These are phyloP conservation scores for Smutsia temminckii DNA, from an alignment of 2,797 vertebrate genomes.

Conservation along the genomic window DNA sequence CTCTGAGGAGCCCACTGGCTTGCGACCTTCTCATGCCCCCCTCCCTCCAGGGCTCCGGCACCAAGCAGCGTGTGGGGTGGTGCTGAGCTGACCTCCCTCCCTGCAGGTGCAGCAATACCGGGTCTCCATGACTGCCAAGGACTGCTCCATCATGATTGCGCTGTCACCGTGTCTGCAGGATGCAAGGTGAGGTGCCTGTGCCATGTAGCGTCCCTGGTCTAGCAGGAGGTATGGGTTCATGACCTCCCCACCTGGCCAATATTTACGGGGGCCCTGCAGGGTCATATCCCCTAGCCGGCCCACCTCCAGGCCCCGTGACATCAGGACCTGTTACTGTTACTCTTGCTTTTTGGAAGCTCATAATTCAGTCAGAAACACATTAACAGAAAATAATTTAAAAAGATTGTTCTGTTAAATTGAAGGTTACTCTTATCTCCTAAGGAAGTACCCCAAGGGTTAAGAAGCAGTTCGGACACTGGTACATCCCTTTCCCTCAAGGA, in stretches of 20 bases:
- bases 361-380: not conserved
- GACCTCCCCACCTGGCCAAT: too few relatives aligned
- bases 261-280: not conserved
- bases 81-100: not conserved
- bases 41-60: not conserved
- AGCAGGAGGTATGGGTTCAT: not conserved
- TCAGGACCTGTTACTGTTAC: too few relatives aligned
- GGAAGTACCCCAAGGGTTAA: not conserved
- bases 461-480: not conserved
- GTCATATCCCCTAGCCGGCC: not conserved
- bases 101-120: conserved; percentile 95
- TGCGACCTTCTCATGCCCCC: not conserved
- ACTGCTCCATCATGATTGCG: conserved; percentile 97
- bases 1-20: not conserved
- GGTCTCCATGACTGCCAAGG: conserved; percentile 97
- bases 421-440: not conserved
- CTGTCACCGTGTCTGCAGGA: conserved; percentile 92
- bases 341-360: not conserved
- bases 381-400: not conserved
- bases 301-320: not conserved
- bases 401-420: not conserved
- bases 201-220: rapidly evolving
- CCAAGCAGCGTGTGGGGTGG: not conserved
- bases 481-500: not conserved
- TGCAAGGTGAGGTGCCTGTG: conserved; percentile 84